Evolutionary conservation across 30 jellyfish, hydroid and myxozoan genomes (phyloP).

Genomic region (Cassiopea xamachana): DNA sequence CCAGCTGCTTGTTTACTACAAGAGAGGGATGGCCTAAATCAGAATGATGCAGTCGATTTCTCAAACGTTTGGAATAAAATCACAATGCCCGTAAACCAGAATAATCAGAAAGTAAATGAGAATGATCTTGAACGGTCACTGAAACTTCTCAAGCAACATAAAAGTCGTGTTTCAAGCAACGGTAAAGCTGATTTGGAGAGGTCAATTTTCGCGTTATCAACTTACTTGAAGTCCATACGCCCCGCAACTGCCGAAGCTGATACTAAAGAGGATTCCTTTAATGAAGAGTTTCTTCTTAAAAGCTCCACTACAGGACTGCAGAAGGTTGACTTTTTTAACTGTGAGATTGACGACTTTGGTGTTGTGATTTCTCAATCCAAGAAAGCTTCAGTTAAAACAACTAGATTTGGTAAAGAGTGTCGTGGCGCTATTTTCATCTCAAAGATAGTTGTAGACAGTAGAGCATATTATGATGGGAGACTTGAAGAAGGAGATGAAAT

Average conservation of each 20-base stretch:
- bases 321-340: slow-evolving; percentile 73
- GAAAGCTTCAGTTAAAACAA: slow-evolving; percentile 41
- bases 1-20: slow-evolving; percentile 4
- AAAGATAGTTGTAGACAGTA: slow-evolving; percentile 65
- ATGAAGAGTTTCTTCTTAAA: slow-evolving; percentile 45
- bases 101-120: slow-evolving; percentile 22
- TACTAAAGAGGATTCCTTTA: slow-evolving; percentile 17
- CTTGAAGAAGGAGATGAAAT: slow-evolving; percentile 71
- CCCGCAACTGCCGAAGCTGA: slow-evolving; percentile 58
- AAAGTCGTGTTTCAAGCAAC: slow-evolving; percentile 26
- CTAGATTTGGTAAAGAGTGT: slow-evolving; percentile 69
- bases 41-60: not conserved
- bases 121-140: slow-evolving; percentile 62
- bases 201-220: slow-evolving; percentile 77
- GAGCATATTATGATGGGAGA: slow-evolving; percentile 89
- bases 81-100: slow-evolving; percentile 55
- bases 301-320: slow-evolving; percentile 22
- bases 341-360: slow-evolving; percentile 79
- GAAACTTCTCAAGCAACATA: slow-evolving; percentile 61
- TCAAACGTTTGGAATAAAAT: not conserved
- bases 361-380: slow-evolving; percentile 70
- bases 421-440: slow-evolving; percentile 65
- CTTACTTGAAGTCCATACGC: slow-evolving; percentile 71
- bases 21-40: slow-evolving; percentile 18
- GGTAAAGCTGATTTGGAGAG: slow-evolving; percentile 70